Conservation (phyloP, 1,140 invertebrate genomes). For the Periplaneta americana region DNA sequence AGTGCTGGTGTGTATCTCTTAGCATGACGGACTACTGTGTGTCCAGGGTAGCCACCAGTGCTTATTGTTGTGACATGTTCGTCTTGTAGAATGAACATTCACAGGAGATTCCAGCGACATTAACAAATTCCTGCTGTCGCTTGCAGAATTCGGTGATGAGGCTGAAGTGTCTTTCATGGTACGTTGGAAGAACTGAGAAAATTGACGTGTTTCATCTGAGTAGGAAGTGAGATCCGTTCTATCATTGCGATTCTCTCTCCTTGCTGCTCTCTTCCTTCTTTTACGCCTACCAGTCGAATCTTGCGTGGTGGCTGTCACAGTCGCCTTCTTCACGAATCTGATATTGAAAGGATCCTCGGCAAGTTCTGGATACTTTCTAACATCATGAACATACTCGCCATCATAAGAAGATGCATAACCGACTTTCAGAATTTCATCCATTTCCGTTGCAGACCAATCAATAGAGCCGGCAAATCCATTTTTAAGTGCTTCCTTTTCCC, state of each 20-base stretch:
- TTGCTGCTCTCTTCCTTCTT: background rate
- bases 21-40: conserved; percentile 8
- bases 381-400: conserved; percentile 85
- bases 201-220: background rate
- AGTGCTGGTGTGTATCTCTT: background rate
- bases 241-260: background rate
- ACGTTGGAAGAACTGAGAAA: background rate
- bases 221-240: background rate
- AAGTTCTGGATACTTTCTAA: conserved; percentile 82
- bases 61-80: conserved; percentile 6
- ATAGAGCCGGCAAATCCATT: conserved; percentile 65
- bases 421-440: conserved; percentile 80
- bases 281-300: conserved; percentile 3
- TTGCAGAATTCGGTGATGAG: background rate
- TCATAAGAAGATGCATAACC: conserved; percentile 80
- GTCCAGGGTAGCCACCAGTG: conserved; percentile 13
- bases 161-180: background rate
- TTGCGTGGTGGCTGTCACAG: background rate
- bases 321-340: conserved; percentile 70
- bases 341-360: conserved; percentile 95
- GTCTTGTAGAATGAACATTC: background rate
- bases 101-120: background rate
- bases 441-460: conserved; percentile 59
- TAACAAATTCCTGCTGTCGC: background rate
- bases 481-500: conserved; percentile 77